These are phyloP conservation scores for Thamnaconus septentrionalis DNA, from an alignment of 2,113 vertebrate genomes.

Conservation along the genomic window DNA sequence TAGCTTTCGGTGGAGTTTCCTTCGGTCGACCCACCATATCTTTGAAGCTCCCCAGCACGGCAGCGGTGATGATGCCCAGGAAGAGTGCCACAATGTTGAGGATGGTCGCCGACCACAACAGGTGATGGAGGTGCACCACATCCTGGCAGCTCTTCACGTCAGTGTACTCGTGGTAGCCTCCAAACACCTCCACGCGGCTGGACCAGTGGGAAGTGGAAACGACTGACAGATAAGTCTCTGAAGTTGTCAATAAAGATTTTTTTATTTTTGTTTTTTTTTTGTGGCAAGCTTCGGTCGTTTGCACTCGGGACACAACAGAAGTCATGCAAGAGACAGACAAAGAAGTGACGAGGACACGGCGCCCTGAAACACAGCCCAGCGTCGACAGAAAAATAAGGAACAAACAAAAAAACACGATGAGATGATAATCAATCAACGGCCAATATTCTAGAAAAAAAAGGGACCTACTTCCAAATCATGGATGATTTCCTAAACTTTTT, in stretches of 20 bases:
- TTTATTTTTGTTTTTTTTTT: neutral
- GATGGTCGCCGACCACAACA: slow-evolving; percentile 95
- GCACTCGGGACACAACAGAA: slow-evolving; percentile 8
- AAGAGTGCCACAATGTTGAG: slow-evolving; percentile 95
- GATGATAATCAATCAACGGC: slow-evolving; percentile 48
- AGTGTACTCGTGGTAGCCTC: slow-evolving; percentile 96
- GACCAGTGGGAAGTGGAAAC: slow-evolving; percentile 49
- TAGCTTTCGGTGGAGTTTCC: neutral
- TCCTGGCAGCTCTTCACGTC: slow-evolving; percentile 97
- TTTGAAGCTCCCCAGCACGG: slow-evolving; percentile 95
- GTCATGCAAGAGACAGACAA: slow-evolving; percentile 51
- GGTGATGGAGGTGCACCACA: slow-evolving; percentile 94
- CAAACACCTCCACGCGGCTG: slow-evolving; percentile 79
- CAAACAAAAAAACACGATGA: slow-evolving; percentile 18
- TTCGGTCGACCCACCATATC: slow-evolving; percentile 84
- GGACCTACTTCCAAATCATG: slow-evolving; percentile 84
- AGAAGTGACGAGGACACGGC: slow-evolving; percentile 18
- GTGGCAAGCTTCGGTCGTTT: slow-evolving; percentile 6
- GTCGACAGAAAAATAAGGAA: slow-evolving; percentile 11
- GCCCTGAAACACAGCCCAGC: slow-evolving; percentile 32
- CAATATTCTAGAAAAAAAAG: slow-evolving; percentile 65
- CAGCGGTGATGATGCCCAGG: slow-evolving; percentile 96
- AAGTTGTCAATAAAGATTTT: slow-evolving; percentile 4
- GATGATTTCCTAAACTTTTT: slow-evolving; percentile 83
- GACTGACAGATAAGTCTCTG: slow-evolving; percentile 44